Evolutionary conservation across 2,113 vertebrate genomes (phyloP).

Genomic region (Cygnus buccinator): DNA sequence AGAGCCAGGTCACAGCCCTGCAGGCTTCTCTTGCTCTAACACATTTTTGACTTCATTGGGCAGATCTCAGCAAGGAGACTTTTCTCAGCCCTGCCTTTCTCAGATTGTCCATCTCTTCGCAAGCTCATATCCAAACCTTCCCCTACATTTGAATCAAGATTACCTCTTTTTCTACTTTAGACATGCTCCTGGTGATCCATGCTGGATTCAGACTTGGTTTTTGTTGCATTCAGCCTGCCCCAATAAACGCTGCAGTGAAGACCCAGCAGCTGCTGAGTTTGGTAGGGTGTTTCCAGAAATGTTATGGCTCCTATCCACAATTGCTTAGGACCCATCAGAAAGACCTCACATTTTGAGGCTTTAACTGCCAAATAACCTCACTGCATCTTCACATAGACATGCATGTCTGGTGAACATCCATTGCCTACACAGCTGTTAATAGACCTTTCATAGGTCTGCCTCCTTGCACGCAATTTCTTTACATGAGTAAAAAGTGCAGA

Average conservation of each 20-base stretch:
- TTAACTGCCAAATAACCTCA: not conserved
- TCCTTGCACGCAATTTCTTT: not conserved
- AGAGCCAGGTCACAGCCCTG: not conserved
- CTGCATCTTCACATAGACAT: not conserved
- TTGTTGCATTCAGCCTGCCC: not conserved
- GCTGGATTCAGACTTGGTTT: not conserved
- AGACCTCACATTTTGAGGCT: not conserved
- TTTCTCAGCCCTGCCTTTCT: not conserved
- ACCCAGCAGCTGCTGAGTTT: not conserved
- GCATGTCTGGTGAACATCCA: slow-evolving; percentile 1
- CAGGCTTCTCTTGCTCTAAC: not conserved
- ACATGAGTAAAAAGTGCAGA: not conserved
- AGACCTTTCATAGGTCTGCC: not conserved
- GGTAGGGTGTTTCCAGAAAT: not conserved
- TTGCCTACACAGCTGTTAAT: not conserved
- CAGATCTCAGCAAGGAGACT: not conserved
- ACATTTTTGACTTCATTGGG: not conserved
- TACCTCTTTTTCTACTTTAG: not conserved
- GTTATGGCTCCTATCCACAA: not conserved
- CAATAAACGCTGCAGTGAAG: not conserved
- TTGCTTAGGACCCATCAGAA: not conserved
- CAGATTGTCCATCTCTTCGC: not conserved
- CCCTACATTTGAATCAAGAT: not conserved
- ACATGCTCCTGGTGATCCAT: not conserved
- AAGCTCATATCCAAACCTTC: not conserved